Evolutionary conservation across 2,888 invertebrate genomes (phyloP), one percentile per base, ranked within the genome.

Genomic region (Lydus trimaculatus): DNA sequence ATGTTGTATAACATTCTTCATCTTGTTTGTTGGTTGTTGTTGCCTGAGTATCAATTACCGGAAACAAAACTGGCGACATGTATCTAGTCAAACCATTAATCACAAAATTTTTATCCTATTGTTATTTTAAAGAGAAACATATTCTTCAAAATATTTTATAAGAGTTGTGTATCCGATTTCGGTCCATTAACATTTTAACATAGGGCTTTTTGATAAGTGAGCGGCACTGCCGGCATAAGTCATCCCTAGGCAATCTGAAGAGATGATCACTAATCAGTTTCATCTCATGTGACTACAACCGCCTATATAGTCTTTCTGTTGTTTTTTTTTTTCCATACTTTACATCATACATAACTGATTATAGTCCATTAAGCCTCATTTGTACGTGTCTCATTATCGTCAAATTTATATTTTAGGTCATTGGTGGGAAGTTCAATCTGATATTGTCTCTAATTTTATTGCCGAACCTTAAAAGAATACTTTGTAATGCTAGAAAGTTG

Each of bases 331-430:
- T 6, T 6, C 1, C 11, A 9, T 17, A 17, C 43, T 11, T 11
- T 6, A 36, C 36, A 36, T n/a, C n/a, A 15, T 7, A 31, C 31
- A 62, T 67, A 70, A 71, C 63, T 65, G 71, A 71, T 68, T 71
- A 68, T 39, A 63, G 68, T 52, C 65, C 67, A 70, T 70, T 70
- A 70, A 67, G 58, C 33, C 63, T 67, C 67, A 67, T 70, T 70
- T 70, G 65, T 71, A 71, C 68, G 71, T 71, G 71, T 66, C 71
- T 68, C 71, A 71, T 71, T 71, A 71, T 65, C 68, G 62, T 68
- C 71, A 65, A 68, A 71, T 71, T 71, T 71, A 68, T 71, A 71
- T 63, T 61, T 17, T 11, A 31, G 69, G 64, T 69, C 66, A 61
- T 60, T 56, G 25, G 25, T 56, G 8, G 23, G 56, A 56, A 25